A percentile compares a stretch with the other conserved stretches of the same genome.
phyloP scores from a whole-genome alignment of 2,888 invertebrate species.

The Alloplasta piceator region DNA sequence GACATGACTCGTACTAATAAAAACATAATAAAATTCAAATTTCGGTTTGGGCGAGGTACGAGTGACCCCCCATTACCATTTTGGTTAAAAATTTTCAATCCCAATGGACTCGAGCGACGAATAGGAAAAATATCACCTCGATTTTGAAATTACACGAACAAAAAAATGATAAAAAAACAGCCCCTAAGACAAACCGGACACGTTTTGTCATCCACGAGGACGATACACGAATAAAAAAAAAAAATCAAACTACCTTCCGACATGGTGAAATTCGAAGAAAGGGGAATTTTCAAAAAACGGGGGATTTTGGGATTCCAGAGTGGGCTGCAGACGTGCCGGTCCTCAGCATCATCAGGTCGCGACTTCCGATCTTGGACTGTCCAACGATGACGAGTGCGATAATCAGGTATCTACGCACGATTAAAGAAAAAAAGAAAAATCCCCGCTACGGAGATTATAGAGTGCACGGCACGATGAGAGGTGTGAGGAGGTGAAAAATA shows the following conservation, averaged over 20 bases:
- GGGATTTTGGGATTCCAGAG: conserved; percentile 79
- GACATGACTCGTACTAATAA: no score
- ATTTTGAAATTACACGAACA: neutral
- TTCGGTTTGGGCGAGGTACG: no score
- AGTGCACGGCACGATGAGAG: conserved; percentile 25
- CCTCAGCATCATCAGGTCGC: conserved; percentile 81
- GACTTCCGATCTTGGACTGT: conserved; percentile 83
- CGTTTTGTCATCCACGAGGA: neutral
- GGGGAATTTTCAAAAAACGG: conserved; percentile 60
- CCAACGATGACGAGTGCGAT: conserved; percentile 83
- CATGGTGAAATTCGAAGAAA: neutral
- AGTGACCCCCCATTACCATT: no score
- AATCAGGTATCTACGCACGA: conserved; percentile 78
- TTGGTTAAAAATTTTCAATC: neutral
- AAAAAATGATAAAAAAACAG: neutral
- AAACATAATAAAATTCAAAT: no score
- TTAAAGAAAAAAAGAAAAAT: conserved; percentile 46
- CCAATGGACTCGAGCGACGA: conserved; percentile 17
- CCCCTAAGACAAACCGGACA: no score
- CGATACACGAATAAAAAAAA: conserved; percentile 18
- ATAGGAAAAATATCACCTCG: neutral
- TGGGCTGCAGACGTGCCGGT: conserved; percentile 78
- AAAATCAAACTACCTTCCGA: conserved; percentile 20
- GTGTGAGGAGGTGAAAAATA: conserved; percentile 44
- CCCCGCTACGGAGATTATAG: conserved; percentile 26